Evolutionary conservation across 2,113 vertebrate species (phyloP).

Genomic region (Anseranas semipalmata): DNA sequence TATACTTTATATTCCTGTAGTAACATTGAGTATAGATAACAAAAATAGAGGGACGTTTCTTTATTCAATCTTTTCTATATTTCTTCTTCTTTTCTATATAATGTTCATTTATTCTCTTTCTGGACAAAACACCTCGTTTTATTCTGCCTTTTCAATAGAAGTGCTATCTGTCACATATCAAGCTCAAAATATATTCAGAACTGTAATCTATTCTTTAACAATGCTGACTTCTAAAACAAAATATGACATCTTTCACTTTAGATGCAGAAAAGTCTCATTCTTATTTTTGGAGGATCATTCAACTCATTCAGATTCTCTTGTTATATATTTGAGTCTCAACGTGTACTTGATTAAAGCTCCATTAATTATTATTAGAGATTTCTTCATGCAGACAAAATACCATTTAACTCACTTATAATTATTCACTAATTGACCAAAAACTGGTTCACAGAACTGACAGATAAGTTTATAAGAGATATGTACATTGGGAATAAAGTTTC

Average conservation of each 20-base stretch:
- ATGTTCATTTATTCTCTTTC: background rate
- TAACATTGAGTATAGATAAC: background rate
- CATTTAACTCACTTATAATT: conserved; percentile 69
- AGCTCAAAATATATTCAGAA: background rate
- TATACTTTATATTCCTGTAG: background rate
- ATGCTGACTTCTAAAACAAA: background rate
- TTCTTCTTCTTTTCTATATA: background rate
- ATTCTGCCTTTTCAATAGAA: background rate
- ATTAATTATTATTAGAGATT: conserved; percentile 74
- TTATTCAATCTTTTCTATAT: background rate
- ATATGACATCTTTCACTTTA: background rate
- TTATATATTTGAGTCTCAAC: conserved; percentile 13
- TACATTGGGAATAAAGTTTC: conserved; percentile 4
- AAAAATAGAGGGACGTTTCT: background rate
- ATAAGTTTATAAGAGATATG: conserved; percentile 18
- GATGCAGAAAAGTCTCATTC: background rate
- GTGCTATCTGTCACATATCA: background rate
- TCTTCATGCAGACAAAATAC: conserved; percentile 62
- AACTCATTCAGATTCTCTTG: conserved; percentile 31
- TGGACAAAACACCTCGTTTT: background rate
- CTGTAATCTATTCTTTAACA: background rate
- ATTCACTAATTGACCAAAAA: conserved; percentile 69
- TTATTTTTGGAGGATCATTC: background rate
- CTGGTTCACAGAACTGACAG: conserved; percentile 60
- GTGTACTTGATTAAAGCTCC: conserved; percentile 67